Base-by-base conservation (phyloP, 2,888 invertebrate genomes). In the Caenorhabditis virilis region DNA sequence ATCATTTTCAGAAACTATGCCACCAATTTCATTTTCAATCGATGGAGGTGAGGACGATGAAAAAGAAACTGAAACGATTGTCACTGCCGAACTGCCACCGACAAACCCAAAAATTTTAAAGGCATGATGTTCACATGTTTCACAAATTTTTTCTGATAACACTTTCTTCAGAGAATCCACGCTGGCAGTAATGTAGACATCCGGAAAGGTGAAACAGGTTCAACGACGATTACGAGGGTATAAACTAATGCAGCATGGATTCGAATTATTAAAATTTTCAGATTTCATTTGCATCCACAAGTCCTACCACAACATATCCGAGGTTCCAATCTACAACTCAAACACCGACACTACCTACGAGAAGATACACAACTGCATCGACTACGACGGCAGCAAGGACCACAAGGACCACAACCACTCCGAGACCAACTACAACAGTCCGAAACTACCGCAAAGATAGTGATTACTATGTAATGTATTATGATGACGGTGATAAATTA, bases 401-500 rank as follows among this genome's bases (percentile, higher is more conserved):
- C 6, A 52, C 69, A 6, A 70, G 45, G 20, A 58, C 54, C 33
- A 61, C 64, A 36, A 58, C 64, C 18, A 53, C 54, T 16, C 49
- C 58, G 0, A 64, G 54, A 41, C 53, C 67, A 18, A 58, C 73
- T 2, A 72, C 69, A 26, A 71, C 73, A 18, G 50, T 63, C 11
- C 71, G 65, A 46, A 81, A 81, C 58, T 78, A 67, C 52, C 54
- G 81, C 48, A 73, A 74, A 46, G 76, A 79, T 39, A 72, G 76
- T 47, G 81, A 81, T 47, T 81, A 81, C 42, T 81, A 81, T 63
- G 58, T 78, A 25, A 81, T 81, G 80, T 81, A 81, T 46, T 81
- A 81, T 52, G 81, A 81, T 59, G 65, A 71, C 30, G 49, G 38
- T 25, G 57, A 63, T 45, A 61, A 55, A 30, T 46, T 46, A 46